Conservation (phyloP, 2,888 invertebrate genomes). For the Oegoconia quadripuncta region DNA sequence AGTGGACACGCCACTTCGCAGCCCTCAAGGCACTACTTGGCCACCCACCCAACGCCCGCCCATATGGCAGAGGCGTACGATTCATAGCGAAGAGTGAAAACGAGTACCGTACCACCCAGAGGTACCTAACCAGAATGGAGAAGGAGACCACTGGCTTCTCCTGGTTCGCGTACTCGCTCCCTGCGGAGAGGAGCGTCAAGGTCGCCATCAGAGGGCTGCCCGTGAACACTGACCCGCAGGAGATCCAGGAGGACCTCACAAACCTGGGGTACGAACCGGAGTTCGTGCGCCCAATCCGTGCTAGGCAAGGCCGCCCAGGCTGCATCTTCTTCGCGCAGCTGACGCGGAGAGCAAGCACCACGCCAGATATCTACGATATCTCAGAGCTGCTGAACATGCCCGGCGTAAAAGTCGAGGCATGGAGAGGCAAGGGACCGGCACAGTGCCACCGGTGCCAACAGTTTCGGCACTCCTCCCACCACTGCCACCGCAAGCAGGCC, state of each 20-base stretch:
- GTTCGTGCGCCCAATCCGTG: not conserved
- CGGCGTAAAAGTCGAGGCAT: no score
- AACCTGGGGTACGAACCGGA: no score
- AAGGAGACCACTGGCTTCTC: slow-evolving; percentile 2
- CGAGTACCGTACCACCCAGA: slow-evolving; percentile 19
- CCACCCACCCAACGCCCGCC: slow-evolving; percentile 14
- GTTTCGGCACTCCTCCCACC: no score
- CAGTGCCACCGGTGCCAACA: no score
- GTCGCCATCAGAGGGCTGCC: slow-evolving; percentile 19
- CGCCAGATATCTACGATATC: no score
- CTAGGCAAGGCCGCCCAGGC: slow-evolving; percentile 12
- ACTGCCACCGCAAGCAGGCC: no score
- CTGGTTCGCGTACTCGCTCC: slow-evolving; percentile 21
- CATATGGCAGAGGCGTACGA: slow-evolving; percentile 16
- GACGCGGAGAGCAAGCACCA: no score
- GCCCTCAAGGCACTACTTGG: slow-evolving; percentile 10
- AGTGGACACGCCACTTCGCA: slow-evolving; percentile 21
- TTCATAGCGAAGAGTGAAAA: slow-evolving; percentile 13
- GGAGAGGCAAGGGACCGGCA: no score
- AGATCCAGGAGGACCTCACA: no score
- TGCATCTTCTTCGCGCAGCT: slow-evolving; percentile 19
- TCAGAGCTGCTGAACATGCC: slow-evolving; percentile 15
- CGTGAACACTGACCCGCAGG: no score
- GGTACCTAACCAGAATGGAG: slow-evolving; percentile 15
- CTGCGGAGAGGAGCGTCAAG: slow-evolving; percentile 13